Conservation (phyloP, 2,797 vertebrate genomes). For the Cryptoprocta ferox region DNA sequence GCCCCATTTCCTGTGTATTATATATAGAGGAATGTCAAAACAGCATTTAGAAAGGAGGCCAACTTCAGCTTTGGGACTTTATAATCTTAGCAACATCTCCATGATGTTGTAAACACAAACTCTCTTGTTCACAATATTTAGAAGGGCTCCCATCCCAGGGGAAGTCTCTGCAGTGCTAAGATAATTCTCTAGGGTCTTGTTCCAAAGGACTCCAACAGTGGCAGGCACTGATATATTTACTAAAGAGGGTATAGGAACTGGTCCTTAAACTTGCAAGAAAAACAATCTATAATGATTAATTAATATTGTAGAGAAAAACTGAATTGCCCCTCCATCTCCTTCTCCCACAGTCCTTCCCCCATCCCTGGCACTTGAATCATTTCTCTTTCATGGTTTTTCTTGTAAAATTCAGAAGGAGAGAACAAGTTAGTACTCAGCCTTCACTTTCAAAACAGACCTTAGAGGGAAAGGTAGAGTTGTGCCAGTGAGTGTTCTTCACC, state of each 20-base stretch:
- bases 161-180: neutral
- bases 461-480: conserved; percentile 91
- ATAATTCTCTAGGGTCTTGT: neutral
- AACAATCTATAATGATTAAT: neutral
- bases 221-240: neutral
- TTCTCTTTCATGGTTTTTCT: neutral
- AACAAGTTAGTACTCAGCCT: neutral
- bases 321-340: neutral
- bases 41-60: neutral
- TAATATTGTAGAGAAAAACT: neutral
- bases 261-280: neutral
- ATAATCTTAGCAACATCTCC: neutral
- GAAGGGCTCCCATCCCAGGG: neutral
- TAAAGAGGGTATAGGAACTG: neutral
- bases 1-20: neutral
- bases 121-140: neutral
- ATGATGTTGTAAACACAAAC: neutral
- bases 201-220: neutral
- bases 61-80: neutral
- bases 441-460: neutral
- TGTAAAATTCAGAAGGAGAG: neutral
- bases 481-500: conserved; percentile 90
- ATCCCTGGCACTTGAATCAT: neutral
- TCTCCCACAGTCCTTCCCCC: neutral
- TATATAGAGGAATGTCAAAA: neutral